These are phyloP conservation scores for Drosophila pseudoananassae DNA, from an alignment of 1,140 invertebrate species.

Conservation along the genomic window DNA sequence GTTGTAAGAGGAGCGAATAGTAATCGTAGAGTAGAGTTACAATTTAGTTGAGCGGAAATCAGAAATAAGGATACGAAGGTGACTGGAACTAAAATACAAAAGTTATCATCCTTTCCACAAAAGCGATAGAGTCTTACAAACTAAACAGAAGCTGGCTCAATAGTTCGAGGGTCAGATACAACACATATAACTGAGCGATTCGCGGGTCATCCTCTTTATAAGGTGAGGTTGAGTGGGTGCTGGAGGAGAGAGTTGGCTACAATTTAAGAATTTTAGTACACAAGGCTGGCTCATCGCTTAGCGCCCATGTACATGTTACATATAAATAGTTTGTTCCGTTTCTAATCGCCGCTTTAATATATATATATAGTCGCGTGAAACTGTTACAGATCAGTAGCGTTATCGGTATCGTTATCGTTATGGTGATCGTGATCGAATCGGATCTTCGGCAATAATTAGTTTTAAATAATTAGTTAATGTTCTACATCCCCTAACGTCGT, in stretches of 20 bases:
- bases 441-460: conserved; percentile 50
- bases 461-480: conserved; percentile 69
- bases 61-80: conserved; percentile 36
- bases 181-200: conserved; percentile 39
- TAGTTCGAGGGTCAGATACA: conserved; percentile 24
- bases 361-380: conserved; percentile 46
- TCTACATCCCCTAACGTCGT: conserved; percentile 59
- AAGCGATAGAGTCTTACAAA: conserved; percentile 26
- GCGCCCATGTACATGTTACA: conserved; percentile 19
- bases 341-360: conserved; percentile 24
- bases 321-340: conserved; percentile 42
- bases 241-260: conserved; percentile 29
- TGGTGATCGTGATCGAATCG: not conserved
- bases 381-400: conserved; percentile 46
- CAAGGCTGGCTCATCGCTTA: conserved; percentile 21
- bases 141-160: conserved; percentile 33
- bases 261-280: conserved; percentile 25
- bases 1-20: conserved; percentile 64
- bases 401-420: conserved; percentile 1
- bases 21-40: conserved; percentile 51
- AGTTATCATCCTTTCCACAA: conserved; percentile 10
- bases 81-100: conserved; percentile 52
- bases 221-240: conserved; percentile 6
- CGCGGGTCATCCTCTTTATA: not conserved
- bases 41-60: conserved; percentile 67